phyloP scores from a whole-genome alignment of 2,113 vertebrate genomes.

The Tympanuchus pallidicinctus region DNA sequence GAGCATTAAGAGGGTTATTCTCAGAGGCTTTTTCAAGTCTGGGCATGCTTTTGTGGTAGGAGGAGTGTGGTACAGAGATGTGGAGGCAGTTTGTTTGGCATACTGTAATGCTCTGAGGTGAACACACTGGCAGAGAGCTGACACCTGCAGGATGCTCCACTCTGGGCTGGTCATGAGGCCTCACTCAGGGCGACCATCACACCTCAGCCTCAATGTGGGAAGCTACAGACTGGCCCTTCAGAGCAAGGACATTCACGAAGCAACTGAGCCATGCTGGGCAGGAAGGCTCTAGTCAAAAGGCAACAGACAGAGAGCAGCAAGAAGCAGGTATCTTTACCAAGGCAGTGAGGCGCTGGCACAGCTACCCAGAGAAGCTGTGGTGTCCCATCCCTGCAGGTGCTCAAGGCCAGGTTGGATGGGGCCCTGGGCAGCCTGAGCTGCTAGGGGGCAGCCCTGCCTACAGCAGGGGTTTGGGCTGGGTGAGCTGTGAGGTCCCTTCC shows the following conservation, averaged over 20 bases:
- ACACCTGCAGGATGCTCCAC: fast-evolving
- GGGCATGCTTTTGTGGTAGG: fast-evolving
- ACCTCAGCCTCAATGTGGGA: background rate
- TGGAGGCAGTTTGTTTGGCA: fast-evolving
- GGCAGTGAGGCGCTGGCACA: too few species aligned
- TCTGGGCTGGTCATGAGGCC: background rate
- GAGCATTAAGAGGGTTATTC: constrained; percentile 20
- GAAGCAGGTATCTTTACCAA: background rate
- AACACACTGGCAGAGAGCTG: background rate
- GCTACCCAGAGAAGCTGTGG: too few species aligned
- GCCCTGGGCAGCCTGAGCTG: too few species aligned
- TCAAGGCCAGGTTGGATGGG: too few species aligned
- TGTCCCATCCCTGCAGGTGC: too few species aligned
- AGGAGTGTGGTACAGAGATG: background rate
- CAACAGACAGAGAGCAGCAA: background rate
- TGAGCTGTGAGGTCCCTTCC: too few species aligned
- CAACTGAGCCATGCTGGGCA: background rate
- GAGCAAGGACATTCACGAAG: background rate
- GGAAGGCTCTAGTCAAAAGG: background rate
- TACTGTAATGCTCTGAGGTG: fast-evolving
- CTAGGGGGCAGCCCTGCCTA: too few species aligned
- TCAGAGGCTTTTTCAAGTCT: constrained; percentile 7
- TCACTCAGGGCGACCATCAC: fast-evolving
- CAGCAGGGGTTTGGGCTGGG: too few species aligned
- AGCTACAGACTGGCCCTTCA: fast-evolving